Conservation (phyloP, 2,113 vertebrate species). For the Lichenostomus cassidix region DNA sequence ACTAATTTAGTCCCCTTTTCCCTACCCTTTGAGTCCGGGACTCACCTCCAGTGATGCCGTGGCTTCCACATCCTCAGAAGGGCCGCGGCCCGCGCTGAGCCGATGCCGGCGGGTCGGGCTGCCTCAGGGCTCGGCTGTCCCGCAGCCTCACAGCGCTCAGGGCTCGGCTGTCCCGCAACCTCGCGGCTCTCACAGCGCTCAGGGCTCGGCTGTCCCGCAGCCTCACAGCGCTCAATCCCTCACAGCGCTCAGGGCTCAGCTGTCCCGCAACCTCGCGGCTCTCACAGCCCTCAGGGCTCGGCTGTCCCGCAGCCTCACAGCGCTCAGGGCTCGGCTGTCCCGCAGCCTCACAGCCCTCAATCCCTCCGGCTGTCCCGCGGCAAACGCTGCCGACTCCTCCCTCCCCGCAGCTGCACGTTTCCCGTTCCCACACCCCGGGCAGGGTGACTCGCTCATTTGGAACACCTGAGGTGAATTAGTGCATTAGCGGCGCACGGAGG, state of each 20-base stretch:
- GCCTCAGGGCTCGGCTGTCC: too few species aligned
- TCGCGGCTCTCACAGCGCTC: too few species aligned
- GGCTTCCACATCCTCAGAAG: not conserved
- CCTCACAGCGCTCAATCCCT: not conserved
- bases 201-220: not conserved
- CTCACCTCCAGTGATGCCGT: not conserved
- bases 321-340: not conserved
- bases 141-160: too few species aligned
- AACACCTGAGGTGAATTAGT: rapidly evolving
- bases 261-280: not conserved
- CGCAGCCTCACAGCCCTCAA: not conserved
- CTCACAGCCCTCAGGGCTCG: too few species aligned
- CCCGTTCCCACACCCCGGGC: not conserved
- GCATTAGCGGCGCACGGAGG: rapidly evolving
- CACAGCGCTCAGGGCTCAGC: too few species aligned
- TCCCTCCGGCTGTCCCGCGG: not conserved
- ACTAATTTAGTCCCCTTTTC: not conserved
- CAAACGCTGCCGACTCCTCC: not conserved
- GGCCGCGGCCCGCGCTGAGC: too few species aligned
- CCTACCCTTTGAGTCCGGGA: rapidly evolving
- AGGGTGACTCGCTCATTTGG: rapidly evolving
- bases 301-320: too few species aligned
- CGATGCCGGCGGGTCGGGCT: too few species aligned
- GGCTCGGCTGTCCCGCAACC: too few species aligned
- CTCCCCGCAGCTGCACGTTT: not conserved